Conservation (phyloP, 2,888 invertebrate genomes). For the Caenorhabditis sinica region DNA sequence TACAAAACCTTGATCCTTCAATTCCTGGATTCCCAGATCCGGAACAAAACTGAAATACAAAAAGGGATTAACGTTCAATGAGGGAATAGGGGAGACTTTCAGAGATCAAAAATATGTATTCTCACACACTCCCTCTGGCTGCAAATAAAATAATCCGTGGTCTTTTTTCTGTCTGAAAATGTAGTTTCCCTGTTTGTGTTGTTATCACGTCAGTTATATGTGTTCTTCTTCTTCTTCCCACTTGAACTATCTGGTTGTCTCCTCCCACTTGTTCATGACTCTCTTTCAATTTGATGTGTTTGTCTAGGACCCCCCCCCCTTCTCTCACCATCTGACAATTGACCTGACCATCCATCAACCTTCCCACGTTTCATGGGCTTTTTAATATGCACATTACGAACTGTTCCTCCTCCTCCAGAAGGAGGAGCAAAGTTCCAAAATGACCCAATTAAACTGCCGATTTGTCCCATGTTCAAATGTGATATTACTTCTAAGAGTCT, state of each 20-base stretch:
- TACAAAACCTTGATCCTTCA: background rate
- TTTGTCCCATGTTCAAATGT: background rate
- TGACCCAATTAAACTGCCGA: background rate
- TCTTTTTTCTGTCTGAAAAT: background rate
- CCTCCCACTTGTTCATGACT: constrained; percentile 30
- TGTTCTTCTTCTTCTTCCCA: constrained; percentile 26
- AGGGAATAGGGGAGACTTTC: background rate
- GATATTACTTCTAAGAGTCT: constrained; percentile 23
- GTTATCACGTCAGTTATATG: constrained; percentile 32
- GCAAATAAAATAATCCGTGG: constrained; percentile 23
- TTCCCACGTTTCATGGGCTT: constrained; percentile 29
- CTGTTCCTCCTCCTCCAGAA: background rate
- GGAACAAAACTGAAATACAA: constrained; percentile 16
- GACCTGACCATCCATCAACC: constrained; percentile 50
- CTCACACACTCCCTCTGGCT: background rate
- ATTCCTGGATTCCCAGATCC: background rate
- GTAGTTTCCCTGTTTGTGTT: constrained; percentile 29
- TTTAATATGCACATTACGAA: constrained; percentile 22
- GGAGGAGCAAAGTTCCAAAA: background rate
- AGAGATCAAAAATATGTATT: constrained; percentile 36
- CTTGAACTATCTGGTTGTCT: constrained; percentile 57
- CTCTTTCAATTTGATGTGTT: constrained; percentile 45
- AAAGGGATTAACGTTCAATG: constrained; percentile 36
- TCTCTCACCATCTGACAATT: constrained; percentile 38
- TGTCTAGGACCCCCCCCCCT: constrained; percentile 34